Evolutionary conservation across 2,888 invertebrate genomes (phyloP), one percentile per base, ranked within the genome.

Genomic region (Aromia moschata): DNA sequence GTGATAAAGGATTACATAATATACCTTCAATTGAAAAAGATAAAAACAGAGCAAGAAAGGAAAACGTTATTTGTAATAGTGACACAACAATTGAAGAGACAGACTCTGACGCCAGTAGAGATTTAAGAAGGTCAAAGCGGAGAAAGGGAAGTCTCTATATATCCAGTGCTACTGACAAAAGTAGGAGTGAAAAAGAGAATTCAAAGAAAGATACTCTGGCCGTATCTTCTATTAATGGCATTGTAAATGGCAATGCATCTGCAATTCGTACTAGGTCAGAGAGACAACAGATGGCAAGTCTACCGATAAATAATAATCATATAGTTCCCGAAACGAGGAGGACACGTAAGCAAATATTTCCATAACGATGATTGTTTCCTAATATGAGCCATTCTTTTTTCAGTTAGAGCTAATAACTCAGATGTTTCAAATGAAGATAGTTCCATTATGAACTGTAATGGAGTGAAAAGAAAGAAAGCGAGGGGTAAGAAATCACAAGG

Each of bases 401-500:
- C 5, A 47, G 47, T 37, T 1, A 47, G 20, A 11, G 14, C 36
- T 18, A 11, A 25, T 11, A 12, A 7, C 18, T 0, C 10, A 12
- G 25, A 25, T 11, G 17, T 2, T 20, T 1, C 10, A 25, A 14
- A 5, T 9, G 43, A 12, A 7, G 10, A 12, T 1, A 25, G 7
- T 14, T 7, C 2, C 12, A n/a, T 1, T 20, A 5, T 43, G 25
- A 45, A 11, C 11, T 10, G 3, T 33, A 33, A 49, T 25, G 49
- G 38, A 20, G n/a, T 38, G 7, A 49, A 40, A 20, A 37, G 49
- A 37, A 49, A 11, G 15, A 49, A 49, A 20, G 25, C 30, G 14
- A 49, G 49, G 38, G 25, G 49, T 12, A 20, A 38, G 17, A 38
- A 38, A 14, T 14, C 10, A 1, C 49, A 40, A 25, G 25, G 38